Evolutionary conservation across 2,113 vertebrate species (phyloP), one percentile per base, ranked within the genome.

Genomic region (Jacana jacana): DNA sequence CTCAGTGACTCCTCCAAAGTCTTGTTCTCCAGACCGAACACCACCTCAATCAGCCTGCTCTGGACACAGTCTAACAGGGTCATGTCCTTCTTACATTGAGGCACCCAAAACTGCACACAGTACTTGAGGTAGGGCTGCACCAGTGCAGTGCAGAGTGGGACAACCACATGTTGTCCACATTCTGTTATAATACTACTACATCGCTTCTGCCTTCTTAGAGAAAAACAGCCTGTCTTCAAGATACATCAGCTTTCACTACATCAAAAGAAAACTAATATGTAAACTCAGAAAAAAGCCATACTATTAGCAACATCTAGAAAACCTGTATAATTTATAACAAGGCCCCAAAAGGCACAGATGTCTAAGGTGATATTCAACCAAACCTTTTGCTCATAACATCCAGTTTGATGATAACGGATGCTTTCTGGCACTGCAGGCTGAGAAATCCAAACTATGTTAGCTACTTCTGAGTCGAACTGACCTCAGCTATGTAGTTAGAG

Each of bases 91-190:
- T n/a, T 39, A 55, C 23, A 54, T 1, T 35, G 7, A 52, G 31
- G 12, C 1, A 1, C 14, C 17, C n/a, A 55, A 42, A 70, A 63
- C 11, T 40, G 14, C 20, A 81, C 20, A 23, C 20, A 61, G 25
- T 9, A 23, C 40, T 44, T 2, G 1, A 86, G 35, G 13, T 33
- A 22, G 3, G 31, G 35, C 35, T 1, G 1, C n/a, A 57, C 35
- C 15, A 91, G 12, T 20, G 24, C 75, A 39, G 17, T n/a, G 25
- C 3, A 17, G 17, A 85, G 5, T 13, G 7, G 48, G 15, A 75
- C 18, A 63, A 24, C 8, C 10, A 52, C 9, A 28, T 3, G 1
- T 57, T 57, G 16, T 18, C 13, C 40, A 48, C 11, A 35, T 30
- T 25, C 31, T 33, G 18, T 48, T 76, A 48, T 15, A 44, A 17